Evolutionary conservation across 2,888 invertebrate genomes (phyloP).

Genomic region (Dendrolimus pini): DNA sequence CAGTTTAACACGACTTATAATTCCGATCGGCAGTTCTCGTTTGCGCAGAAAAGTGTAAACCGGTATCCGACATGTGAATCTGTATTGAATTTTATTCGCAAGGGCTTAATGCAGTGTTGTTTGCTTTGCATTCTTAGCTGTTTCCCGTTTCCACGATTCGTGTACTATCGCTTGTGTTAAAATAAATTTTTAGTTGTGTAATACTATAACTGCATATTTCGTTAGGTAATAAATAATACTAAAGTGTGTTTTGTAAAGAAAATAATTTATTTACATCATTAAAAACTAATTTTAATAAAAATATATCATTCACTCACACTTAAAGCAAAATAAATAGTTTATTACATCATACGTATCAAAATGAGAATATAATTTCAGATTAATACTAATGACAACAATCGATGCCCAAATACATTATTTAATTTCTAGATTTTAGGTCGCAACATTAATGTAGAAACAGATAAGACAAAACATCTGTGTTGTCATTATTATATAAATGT

Average conservation of each 20-base stretch:
- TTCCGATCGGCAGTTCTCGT: no score
- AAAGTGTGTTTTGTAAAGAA: slow-evolving; percentile 26
- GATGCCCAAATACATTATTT: no score
- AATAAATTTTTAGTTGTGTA: no score
- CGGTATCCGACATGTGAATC: no score
- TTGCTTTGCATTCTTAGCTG: no score
- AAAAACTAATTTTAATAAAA: slow-evolving; percentile 56
- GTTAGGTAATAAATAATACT: slow-evolving; percentile 18
- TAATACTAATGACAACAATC: no score
- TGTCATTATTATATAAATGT: slow-evolving; percentile 1
- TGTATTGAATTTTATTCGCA: no score
- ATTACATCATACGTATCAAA: slow-evolving; percentile 15
- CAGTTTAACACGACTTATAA: no score
- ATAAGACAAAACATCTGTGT: neutral
- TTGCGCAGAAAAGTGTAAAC: no score
- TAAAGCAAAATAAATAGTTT: slow-evolving; percentile 6
- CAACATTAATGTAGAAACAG: neutral
- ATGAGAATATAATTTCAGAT: slow-evolving; percentile 10
- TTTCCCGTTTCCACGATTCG: no score
- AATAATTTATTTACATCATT: slow-evolving; percentile 66
- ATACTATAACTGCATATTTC: neutral
- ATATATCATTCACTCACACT: slow-evolving; percentile 16
- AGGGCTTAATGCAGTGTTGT: no score
- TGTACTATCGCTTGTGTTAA: no score
- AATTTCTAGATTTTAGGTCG: neutral